Conservation (phyloP, 30 jellyfish, hydroid and myxozoan genomes). For the Hydractinia symbiolongicarpus region DNA sequence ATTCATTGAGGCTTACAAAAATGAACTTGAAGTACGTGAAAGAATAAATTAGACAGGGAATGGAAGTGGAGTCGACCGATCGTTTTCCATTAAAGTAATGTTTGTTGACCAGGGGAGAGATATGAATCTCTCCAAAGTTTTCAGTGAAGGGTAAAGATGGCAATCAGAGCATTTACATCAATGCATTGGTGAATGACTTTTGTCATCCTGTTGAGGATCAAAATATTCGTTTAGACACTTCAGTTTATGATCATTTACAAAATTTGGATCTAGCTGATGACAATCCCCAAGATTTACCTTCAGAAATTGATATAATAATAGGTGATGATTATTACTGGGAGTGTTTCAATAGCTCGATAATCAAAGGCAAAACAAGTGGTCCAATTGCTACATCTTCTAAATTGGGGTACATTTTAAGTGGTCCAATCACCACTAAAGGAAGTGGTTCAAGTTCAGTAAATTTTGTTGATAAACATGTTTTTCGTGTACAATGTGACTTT, state of each 20-base stretch:
- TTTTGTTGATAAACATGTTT: background rate
- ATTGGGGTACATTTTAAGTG: no score
- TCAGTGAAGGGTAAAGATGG: no score
- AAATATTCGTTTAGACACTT: background rate
- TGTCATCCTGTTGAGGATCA: conserved; percentile 1
- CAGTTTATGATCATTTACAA: background rate
- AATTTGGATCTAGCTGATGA: conserved; percentile 1
- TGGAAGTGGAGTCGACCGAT: no score
- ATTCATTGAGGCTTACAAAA: no score
- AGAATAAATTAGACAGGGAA: no score
- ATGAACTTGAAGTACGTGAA: no score
- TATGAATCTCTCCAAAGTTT: no score
- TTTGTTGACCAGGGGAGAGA: no score
- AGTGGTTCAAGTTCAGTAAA: background rate
- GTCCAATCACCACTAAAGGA: background rate
- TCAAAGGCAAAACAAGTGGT: background rate
- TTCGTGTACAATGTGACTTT: background rate
- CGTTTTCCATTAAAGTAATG: no score
- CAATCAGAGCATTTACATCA: no score
- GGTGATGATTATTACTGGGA: background rate
- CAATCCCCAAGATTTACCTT: background rate
- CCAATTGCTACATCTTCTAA: no score
- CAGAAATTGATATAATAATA: background rate
- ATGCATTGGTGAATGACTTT: background rate
- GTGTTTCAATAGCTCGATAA: background rate